A percentile compares a stretch with the other conserved stretches of the same genome.
phyloP scores from a whole-genome alignment of 2,888 invertebrate genomes.

The Microdon myrmicae region DNA sequence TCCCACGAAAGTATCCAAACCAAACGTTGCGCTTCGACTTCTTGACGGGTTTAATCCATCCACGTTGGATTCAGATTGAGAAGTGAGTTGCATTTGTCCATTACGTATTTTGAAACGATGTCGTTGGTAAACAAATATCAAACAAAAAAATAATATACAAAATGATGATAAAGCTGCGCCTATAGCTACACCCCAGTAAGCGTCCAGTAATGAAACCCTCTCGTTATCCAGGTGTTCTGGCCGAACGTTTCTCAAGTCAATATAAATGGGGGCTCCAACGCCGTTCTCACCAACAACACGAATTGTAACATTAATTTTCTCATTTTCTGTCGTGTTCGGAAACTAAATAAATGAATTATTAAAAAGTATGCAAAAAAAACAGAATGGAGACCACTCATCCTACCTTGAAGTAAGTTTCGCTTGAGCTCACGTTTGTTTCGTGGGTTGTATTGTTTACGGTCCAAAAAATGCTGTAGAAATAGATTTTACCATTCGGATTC shows the following conservation, averaged over 20 bases:
- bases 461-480: conserved; percentile 64
- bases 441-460: conserved; percentile 62
- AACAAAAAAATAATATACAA: conserved; percentile 61
- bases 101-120: conserved; percentile 62
- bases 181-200: conserved; percentile 63
- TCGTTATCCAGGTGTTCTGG: conserved; percentile 56
- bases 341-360: conserved; percentile 61
- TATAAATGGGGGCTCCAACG: conserved; percentile 64
- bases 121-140: conserved; percentile 62
- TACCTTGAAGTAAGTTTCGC: conserved; percentile 57
- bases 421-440: conserved; percentile 59
- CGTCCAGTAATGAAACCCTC: conserved; percentile 57
- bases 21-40: conserved; percentile 53
- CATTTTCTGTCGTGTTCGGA: conserved; percentile 63
- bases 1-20: conserved; percentile 56
- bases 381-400: not conserved
- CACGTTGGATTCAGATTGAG: conserved; percentile 63
- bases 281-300: conserved; percentile 65
- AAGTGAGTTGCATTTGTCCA: conserved; percentile 60
- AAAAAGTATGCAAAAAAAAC: not conserved
- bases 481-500: conserved; percentile 64
- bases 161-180: conserved; percentile 61
- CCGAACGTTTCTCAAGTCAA: conserved; percentile 59
- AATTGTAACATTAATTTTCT: conserved; percentile 65
- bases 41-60: conserved; percentile 58